A percentile compares a stretch with the other conserved stretches of the same genome.
phyloP scores from a whole-genome alignment of 2,888 invertebrate species.

The Subacronicta megacephala region DNA sequence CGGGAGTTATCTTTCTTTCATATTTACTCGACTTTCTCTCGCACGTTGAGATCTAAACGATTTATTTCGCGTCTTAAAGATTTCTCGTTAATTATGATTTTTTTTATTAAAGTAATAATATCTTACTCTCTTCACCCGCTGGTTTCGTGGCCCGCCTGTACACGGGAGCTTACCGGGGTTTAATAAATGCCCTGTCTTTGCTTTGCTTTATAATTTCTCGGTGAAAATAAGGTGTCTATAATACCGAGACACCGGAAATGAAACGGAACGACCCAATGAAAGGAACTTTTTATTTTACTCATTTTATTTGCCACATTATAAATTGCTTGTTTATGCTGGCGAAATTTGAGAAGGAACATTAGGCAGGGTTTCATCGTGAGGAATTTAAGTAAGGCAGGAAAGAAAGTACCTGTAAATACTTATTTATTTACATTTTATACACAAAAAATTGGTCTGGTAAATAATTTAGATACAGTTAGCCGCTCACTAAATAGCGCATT shows the following conservation, averaged over 20 bases:
- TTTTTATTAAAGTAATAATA: background rate
- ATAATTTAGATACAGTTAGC: too few relatives aligned
- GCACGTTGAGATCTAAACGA: too few relatives aligned
- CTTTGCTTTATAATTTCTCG: constrained; percentile 74
- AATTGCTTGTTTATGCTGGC: constrained; percentile 47
- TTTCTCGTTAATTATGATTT: background rate
- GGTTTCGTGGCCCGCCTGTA: constrained; percentile 52
- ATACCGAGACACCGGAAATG: constrained; percentile 70
- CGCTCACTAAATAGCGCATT: too few relatives aligned
- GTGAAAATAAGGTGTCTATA: constrained; percentile 72
- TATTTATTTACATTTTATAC: too few relatives aligned
- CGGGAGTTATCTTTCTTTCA: too few relatives aligned
- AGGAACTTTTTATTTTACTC: constrained; percentile 47
- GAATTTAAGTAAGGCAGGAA: too few relatives aligned
- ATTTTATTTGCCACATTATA: constrained; percentile 51
- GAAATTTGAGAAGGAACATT: constrained; percentile 21
- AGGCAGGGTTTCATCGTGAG: background rate
- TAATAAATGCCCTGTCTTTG: constrained; percentile 80
- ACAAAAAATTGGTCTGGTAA: too few relatives aligned
- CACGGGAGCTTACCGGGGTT: constrained; percentile 63
- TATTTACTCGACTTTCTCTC: too few relatives aligned
- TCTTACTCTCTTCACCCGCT: constrained; percentile 30
- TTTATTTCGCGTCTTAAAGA: too few relatives aligned
- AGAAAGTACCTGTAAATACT: too few relatives aligned
- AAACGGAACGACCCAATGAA: constrained; percentile 59